Base-by-base conservation (phyloP, 1,140 invertebrate genomes). In the Hylaeus anthracinus region DNA sequence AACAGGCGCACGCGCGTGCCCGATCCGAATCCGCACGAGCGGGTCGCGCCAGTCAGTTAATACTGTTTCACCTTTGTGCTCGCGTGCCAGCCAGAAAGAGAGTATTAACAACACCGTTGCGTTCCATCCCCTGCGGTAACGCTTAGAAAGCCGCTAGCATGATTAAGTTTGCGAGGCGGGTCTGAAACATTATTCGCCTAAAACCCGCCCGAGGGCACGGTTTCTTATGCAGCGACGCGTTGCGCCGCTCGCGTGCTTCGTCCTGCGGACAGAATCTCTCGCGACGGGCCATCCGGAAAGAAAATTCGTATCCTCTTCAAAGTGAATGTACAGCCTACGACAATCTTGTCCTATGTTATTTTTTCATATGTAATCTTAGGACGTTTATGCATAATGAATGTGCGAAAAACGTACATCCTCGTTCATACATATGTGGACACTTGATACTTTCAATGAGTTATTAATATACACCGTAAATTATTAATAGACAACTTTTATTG, bases 121-220 rank as follows among this genome's bases (percentile, higher is more conserved):
- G 65, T n/a, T 26, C 51, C 41, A 56, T 66, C 43, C 37, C 0
- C 5, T 1, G 43, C 43, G 61, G 39, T 55, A 39, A 69, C 63
- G 64, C n/a, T n/a, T 5, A 14, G 8, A 6, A 43, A 53, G 55
- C 41, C 37, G 37, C 37, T 37, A 37, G 74, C 61, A 72, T 66
- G 80, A 82, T 82, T 78, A 82, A 82, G 66, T 74, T 78, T 15
- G 45, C 73, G 51, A 48, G 12, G 1, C 12, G 5, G 5, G 1
- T 41, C 14, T 4, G 37, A 78, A 39, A 51, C 64, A 67, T 37
- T 14, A 39, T 26, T 10, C 39, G 37, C 43, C 1, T 48, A 37
- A 39, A 39, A 43, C 0, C 2, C 5, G 2, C 26, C 8, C 10
- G 3, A n/a, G 5, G 5, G 1, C 4, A 12, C 12, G 4, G n/a